These are phyloP conservation scores for Limosa lapponica DNA, from an alignment of 2,797 vertebrate species.

Conservation along the genomic window DNA sequence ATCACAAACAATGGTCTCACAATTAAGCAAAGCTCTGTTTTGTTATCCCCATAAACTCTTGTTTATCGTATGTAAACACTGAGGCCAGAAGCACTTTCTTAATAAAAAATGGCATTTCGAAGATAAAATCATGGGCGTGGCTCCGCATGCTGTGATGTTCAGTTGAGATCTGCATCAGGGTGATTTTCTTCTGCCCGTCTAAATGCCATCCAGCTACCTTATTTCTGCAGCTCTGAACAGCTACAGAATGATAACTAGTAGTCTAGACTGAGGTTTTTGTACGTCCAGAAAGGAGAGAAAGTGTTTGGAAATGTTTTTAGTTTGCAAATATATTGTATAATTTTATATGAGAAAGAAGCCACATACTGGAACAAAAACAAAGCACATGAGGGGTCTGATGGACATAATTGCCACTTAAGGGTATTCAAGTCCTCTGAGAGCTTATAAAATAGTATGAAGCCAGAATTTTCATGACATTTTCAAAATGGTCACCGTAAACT, in stretches of 20 bases:
- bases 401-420: neutral
- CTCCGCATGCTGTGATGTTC: neutral
- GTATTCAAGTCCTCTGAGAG: neutral
- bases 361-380: neutral
- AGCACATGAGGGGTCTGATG: neutral
- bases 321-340: neutral
- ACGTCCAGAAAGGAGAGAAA: neutral
- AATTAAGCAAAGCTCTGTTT: neutral
- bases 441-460: neutral
- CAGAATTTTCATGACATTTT: neutral
- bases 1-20: rapidly evolving
- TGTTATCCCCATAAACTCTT: neutral
- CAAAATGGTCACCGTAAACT: neutral
- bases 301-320: neutral
- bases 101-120: neutral
- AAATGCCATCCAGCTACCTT: neutral
- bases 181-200: neutral
- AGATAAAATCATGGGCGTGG: neutral
- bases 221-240: neutral
- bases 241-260: neutral
- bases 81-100: neutral
- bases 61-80: neutral
- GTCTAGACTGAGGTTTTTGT: neutral
- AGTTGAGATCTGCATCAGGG: neutral
- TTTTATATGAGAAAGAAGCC: neutral